Evolutionary conservation across 2,888 invertebrate genomes (phyloP).

Genomic region (Mesochorus sp.): DNA sequence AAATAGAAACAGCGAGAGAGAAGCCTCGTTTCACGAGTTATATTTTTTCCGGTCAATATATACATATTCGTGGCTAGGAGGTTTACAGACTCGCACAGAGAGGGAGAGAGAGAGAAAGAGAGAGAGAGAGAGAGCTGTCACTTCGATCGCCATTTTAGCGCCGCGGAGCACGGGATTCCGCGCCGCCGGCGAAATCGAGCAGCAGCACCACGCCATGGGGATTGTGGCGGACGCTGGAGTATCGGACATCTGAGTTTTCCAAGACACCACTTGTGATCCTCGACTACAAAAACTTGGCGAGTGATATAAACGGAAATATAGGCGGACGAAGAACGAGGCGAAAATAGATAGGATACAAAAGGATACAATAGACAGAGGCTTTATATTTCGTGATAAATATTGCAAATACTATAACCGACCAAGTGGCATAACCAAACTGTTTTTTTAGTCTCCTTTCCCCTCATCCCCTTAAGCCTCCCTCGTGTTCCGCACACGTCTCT

Average conservation of each 20-base stretch:
- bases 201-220: slow-evolving; percentile 52
- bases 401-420: slow-evolving; percentile 10
- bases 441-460: not conserved
- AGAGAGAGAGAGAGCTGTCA: slow-evolving; percentile 74
- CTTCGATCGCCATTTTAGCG: slow-evolving; percentile 82
- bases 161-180: slow-evolving; percentile 76
- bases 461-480: slow-evolving; percentile 1
- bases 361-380: slow-evolving; percentile 41
- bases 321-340: not conserved
- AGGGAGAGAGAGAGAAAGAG: not conserved
- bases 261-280: slow-evolving; percentile 33
- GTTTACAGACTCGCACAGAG: too few relatives aligned
- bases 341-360: not conserved
- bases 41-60: not conserved
- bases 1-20: not conserved
- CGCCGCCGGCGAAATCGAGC: slow-evolving; percentile 74
- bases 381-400: slow-evolving; percentile 22
- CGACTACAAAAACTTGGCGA: not conserved
- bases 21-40: not conserved
- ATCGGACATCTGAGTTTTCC: slow-evolving; percentile 48
- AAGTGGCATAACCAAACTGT: slow-evolving; percentile 8
- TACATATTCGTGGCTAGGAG: slow-evolving; percentile 12
- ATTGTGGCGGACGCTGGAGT: slow-evolving; percentile 54
- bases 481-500: slow-evolving; percentile 25
- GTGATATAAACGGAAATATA: not conserved